Base-by-base conservation (phyloP, 2,113 vertebrate genomes). In the Callaeas wilsoni region DNA sequence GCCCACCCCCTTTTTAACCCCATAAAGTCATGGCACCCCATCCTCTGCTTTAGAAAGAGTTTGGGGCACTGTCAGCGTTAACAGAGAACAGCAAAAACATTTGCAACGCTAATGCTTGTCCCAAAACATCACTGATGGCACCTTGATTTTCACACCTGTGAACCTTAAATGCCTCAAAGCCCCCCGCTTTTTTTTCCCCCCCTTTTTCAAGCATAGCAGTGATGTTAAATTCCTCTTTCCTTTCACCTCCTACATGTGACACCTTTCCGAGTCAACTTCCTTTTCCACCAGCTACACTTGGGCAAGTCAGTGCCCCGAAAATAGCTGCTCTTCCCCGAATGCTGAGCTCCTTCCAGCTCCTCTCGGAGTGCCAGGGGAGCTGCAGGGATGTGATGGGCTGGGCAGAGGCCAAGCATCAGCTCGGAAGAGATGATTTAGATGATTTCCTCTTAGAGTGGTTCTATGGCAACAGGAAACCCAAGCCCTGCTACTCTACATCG, bases 311-410 rank as follows among this genome's bases (percentile, higher is more conserved):
- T 4, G 29, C 44, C 37, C 56, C 2, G 26, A 71, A 93, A 91
- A 84, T 53, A 84, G 53, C 80, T 52, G 62, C 29, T 82, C 57
- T 75, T 87, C 95, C 78, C 82, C 8, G 29, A 79, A 33, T 3
- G 59, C 21, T 85, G 77, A 64, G 75, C 74, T 69, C 74, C 53
- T 94, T 94, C 75, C 90, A 94, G 92, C 84, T 95, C 53, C 81
- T 68, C 62, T 52, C 26, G 4, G 16, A 44, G 78, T 19, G 77
- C 77, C 84, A 93, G 73, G 74, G 64, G 69, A 92, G 42, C 83
- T 82, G 74, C 81, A 79, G 41, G 37, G 88, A 90, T 77, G 63
- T 50, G 77, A 83, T 39, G 63, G 56, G 16, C 85, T 95, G 94
- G 92, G 80, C 67, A 47, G 59, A 74, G 27, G 85, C 85, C 88